Base-by-base conservation (phyloP, 1,140 invertebrate species). In the Zelostemma sp. region DNA sequence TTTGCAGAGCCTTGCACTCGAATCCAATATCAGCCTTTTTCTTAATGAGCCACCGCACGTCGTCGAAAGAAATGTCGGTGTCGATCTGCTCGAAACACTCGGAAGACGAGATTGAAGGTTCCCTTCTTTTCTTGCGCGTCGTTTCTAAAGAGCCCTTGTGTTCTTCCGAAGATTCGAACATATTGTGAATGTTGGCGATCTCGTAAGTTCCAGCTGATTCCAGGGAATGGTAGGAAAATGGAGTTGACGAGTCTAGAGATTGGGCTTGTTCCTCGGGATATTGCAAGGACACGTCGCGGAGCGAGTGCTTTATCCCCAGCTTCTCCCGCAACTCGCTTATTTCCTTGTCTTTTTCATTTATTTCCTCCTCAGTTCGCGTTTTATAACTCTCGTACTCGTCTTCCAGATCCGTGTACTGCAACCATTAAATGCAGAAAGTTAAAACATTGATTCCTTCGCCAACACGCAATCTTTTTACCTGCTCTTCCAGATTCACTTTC, bases 401-500 rank as follows among this genome's bases (percentile, higher is more conserved):
- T 76, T 93, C 91, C 1, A 93, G 81, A 73, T 92, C 90, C 0
- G 87, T 86, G 70, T 93, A 91, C 82, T 92, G 87, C 14, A 47
- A 71, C 17, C 49, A 65, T 31, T 31, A 31, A 31, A n/a, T n/a
- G n/a, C n/a, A n/a, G n/a, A n/a, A n/a, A 41, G 41, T 55, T 31
- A 31, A 51, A 16, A 50, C n/a, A n/a, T n/a, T n/a, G n/a, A n/a
- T n/a, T n/a, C n/a, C n/a, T n/a, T n/a, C n/a, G n/a, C n/a, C n/a
- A n/a, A n/a, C n/a, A n/a, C n/a, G n/a, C n/a, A n/a, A n/a, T n/a
- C n/a, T n/a, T n/a, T n/a, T 78, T 67, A 88, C 85, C 76, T 89
- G 88, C 72, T 90, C 90, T 80, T 95, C 93, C 17, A 94, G 83
- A 71, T 87, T 89, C 46, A 88, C 88, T 54, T 88, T 89, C 81